Conservation (phyloP, 1,140 invertebrate genomes). For the Meloidogyne chitwoodi region DNA sequence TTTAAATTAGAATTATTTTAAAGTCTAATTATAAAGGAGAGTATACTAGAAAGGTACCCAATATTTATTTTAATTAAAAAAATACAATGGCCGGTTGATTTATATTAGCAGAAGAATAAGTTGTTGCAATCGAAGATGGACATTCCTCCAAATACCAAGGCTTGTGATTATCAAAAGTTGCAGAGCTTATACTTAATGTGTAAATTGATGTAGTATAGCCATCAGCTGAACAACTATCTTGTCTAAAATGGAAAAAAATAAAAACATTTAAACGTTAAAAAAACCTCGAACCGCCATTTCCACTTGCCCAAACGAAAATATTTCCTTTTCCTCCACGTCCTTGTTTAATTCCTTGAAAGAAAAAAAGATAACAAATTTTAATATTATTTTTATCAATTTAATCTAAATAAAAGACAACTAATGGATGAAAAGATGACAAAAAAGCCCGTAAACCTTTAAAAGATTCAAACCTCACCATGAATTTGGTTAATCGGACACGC, state of each 20-base stretch:
- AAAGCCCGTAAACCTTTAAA: too few relatives aligned
- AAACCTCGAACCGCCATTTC: constrained; percentile 79
- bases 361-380: neutral
- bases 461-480: too few relatives aligned
- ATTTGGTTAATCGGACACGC: too few relatives aligned
- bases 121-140: constrained; percentile 88
- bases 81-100: constrained; percentile 87
- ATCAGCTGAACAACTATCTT: constrained; percentile 97
- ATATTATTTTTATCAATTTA: too few relatives aligned
- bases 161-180: constrained; percentile 79
- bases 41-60: too few relatives aligned
- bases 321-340: constrained; percentile 91
- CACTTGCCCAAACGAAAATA: constrained; percentile 98
- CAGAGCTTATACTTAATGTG: constrained; percentile 91
- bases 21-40: too few relatives aligned
- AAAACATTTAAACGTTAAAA: neutral
- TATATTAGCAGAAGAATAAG: constrained; percentile 84
- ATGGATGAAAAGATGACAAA: too few relatives aligned
- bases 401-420: neutral
- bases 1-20: neutral
- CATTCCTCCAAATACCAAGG: constrained; percentile 98
- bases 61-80: constrained; percentile 68
- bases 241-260: constrained; percentile 64
- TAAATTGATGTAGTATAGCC: constrained; percentile 98
- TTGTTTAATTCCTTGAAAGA: constrained; percentile 62